These are phyloP conservation scores for Brassicogethes aeneus DNA, from an alignment of 2,888 invertebrate species.

Conservation along the genomic window DNA sequence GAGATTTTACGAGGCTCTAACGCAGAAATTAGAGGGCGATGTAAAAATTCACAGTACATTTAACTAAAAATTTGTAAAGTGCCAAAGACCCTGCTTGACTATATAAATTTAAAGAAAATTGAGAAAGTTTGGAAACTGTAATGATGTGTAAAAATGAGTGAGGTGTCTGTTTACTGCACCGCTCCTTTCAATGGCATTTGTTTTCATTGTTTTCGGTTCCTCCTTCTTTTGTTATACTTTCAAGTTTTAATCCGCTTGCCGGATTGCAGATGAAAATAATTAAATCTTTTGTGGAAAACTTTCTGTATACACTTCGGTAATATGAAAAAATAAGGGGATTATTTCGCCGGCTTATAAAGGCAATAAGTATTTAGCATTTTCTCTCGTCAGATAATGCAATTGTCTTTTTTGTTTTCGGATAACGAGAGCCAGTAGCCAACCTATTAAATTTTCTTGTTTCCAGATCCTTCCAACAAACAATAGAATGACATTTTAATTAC, in stretches of 20 bases:
- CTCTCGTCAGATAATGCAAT: neutral
- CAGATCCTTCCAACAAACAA: too few species aligned
- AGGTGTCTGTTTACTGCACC: slow-evolving; percentile 30
- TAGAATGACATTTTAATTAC: too few species aligned
- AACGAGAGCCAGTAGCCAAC: too few species aligned
- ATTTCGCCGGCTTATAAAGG: neutral
- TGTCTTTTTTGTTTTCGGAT: neutral
- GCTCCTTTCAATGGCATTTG: slow-evolving; percentile 12
- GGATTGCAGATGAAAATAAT: slow-evolving; percentile 5
- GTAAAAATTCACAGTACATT: slow-evolving; percentile 27
- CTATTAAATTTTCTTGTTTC: too few species aligned
- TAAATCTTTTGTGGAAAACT: slow-evolving; percentile 2
- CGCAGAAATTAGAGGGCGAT: too few species aligned
- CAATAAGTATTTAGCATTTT: neutral
- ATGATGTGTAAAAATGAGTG: slow-evolving; percentile 35
- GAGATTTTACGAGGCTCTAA: too few species aligned
- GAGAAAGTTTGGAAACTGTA: slow-evolving; percentile 34
- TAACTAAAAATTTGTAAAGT: slow-evolving; percentile 24
- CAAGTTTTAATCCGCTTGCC: slow-evolving; percentile 4
- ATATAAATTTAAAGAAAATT: slow-evolving; percentile 32
- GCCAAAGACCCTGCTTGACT: slow-evolving; percentile 27
- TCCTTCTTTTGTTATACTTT: slow-evolving; percentile 4
- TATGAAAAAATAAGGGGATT: neutral
- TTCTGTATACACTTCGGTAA: neutral
- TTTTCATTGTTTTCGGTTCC: slow-evolving; percentile 14